Evolutionary conservation across 2,797 vertebrate species (phyloP).

Genomic region (Micrastur ruficollis): DNA sequence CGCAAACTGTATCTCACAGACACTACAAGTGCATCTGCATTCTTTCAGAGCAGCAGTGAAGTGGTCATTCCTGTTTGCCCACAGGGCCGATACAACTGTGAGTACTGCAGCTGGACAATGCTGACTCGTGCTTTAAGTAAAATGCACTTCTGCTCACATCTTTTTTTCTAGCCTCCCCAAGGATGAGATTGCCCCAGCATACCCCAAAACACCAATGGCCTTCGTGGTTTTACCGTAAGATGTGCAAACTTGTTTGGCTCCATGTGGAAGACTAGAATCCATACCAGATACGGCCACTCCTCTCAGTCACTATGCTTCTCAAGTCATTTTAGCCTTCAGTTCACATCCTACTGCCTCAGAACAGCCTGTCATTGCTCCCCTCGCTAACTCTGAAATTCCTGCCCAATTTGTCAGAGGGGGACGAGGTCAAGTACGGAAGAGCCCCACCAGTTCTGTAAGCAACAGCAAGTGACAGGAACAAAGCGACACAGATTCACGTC

Average conservation of each 20-base stretch:
- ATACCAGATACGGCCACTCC: rapidly evolving
- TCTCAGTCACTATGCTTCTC: neutral
- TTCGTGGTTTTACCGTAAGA: neutral
- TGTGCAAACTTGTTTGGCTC: neutral
- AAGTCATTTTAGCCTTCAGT: neutral
- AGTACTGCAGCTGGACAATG: neutral
- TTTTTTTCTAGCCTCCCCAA: neutral
- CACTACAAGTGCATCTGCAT: rapidly evolving
- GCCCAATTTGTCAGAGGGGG: neutral
- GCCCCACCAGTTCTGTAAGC: neutral
- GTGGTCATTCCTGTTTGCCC: neutral
- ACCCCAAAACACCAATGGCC: neutral
- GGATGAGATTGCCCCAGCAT: neutral
- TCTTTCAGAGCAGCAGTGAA: neutral
- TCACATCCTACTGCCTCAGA: neutral
- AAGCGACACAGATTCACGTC: rapidly evolving
- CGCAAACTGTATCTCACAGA: rapidly evolving
- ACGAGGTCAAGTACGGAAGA: neutral
- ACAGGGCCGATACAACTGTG: rapidly evolving
- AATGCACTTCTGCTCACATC: neutral
- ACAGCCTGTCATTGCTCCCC: neutral
- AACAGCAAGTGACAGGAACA: neutral
- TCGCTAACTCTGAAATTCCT: neutral
- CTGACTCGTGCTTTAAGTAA: neutral
- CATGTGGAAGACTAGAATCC: rapidly evolving